Base-by-base conservation (phyloP, 2,797 vertebrate genomes). In the Sebastes itinus region DNA sequence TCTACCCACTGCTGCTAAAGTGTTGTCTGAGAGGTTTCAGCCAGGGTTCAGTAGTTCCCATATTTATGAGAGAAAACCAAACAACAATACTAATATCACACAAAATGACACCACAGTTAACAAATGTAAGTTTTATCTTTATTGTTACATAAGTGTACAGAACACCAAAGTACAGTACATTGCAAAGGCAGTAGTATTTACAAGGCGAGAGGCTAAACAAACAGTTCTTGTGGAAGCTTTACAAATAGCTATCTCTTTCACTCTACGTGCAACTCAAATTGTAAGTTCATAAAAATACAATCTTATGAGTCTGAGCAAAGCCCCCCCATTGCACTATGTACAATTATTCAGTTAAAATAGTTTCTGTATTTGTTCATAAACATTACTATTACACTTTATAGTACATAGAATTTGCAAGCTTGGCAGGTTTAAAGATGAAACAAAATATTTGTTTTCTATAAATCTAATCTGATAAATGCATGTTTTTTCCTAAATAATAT, bases 111-210 rank as follows among this genome's bases (percentile, higher is more conserved):
- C 58, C 30, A 58, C 1, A 56, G 2, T 81, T 87, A 90, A 78
- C 78, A 92, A 91, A 93, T 85, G 60, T 69, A 90, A 59, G 69
- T 85, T 92, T 91, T 87, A 87, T 87, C 90, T 89, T 83, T 95
- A 94, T 95, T 88, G 95, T 95, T 95, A 95, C 95, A 94, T 93
- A 92, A 93, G 94, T 95, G 87, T 95, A 95, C 93, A 96, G 91
- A 96, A 94, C 95, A 95, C 90, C 71, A 95, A 95, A 94, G 83
- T 91, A 86, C 95, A 95, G 92, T 94, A 96, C 94, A 93, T 95
- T 95, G 96, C 96, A 96, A 97, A 96, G 95, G 84, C 75, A 78
- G 90, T 84, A 94, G 94, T 96, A 97, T 98, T 97, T 97, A 98
- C 97, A 98, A 90, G 77, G 86, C 92, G 89, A 96, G 95, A 97